These are phyloP conservation scores for Thaumetopoea pityocampa DNA, from an alignment of 1,140 invertebrate species.

Conservation along the genomic window DNA sequence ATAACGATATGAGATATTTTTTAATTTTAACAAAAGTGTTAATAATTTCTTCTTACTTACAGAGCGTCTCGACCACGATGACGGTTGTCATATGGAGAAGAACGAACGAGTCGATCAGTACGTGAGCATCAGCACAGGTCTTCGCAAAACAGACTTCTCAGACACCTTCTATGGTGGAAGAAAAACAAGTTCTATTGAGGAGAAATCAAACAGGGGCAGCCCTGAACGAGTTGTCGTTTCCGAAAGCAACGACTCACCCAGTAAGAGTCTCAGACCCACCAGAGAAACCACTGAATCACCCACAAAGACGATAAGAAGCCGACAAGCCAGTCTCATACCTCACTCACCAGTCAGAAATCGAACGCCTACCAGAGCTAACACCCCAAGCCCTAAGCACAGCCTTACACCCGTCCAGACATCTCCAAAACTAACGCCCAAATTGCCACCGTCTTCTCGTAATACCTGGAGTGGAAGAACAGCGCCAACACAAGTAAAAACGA, in stretches of 20 bases:
- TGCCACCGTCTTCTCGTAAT: slow-evolving; percentile 74
- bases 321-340: slow-evolving; percentile 54
- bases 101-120: slow-evolving; percentile 78
- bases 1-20: too few species aligned
- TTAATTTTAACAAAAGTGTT: background rate
- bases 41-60: slow-evolving; percentile 28
- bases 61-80: slow-evolving; percentile 71
- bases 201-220: slow-evolving; percentile 61
- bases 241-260: slow-evolving; percentile 76
- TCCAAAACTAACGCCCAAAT: slow-evolving; percentile 57
- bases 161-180: slow-evolving; percentile 75
- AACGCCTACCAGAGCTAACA: slow-evolving; percentile 69
- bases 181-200: slow-evolving; percentile 60
- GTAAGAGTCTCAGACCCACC: slow-evolving; percentile 53
- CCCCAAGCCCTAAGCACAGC: slow-evolving; percentile 57
- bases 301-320: slow-evolving; percentile 49
- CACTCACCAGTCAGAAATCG: slow-evolving; percentile 61
- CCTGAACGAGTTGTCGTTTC: slow-evolving; percentile 73
- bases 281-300: slow-evolving; percentile 47
- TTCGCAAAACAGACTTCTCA: slow-evolving; percentile 80
- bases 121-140: slow-evolving; percentile 80
- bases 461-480: slow-evolving; percentile 82
- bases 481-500: slow-evolving; percentile 52
- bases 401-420: slow-evolving; percentile 49
- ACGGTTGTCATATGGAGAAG: slow-evolving; percentile 59